Percentiles rank a stretch among this genome's conserved stretches.
Conservation (phyloP, 2,113 vertebrate genomes). For the Urocitellus parryii region DNA sequence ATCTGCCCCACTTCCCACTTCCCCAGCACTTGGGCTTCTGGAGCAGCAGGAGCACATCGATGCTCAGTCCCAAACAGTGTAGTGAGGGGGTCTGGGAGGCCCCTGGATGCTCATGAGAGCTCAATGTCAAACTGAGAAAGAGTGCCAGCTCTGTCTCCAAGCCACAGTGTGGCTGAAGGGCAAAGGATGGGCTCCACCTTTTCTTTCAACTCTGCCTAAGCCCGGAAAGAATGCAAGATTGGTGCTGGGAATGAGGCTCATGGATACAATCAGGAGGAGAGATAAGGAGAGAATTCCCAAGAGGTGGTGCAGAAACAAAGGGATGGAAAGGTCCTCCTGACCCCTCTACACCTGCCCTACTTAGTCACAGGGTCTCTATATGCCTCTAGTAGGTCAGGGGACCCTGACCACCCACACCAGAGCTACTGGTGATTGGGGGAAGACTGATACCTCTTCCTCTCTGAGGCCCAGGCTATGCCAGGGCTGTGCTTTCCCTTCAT, state of each 20-base stretch:
- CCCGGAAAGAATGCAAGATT: neutral
- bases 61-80: too few relatives aligned
- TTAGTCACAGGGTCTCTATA: neutral
- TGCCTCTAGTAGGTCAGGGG: neutral
- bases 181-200: accelerated
- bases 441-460: constrained; percentile 83
- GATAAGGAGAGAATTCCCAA: too few relatives aligned
- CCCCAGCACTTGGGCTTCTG: neutral
- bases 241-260: neutral
- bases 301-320: accelerated
- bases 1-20: neutral
- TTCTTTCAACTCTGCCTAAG: neutral
- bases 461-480: constrained; percentile 79
- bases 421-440: accelerated
- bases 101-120: accelerated
- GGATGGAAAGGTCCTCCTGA: accelerated
- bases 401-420: too few relatives aligned
- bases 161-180: accelerated
- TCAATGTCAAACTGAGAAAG: neutral
- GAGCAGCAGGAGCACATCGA: neutral
- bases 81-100: accelerated
- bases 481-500: neutral
- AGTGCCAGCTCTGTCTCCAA: neutral
- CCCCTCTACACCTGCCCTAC: neutral
- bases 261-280: too few relatives aligned